These are phyloP conservation scores for Numenius phaeopus DNA, from an alignment of 2,797 vertebrate species.

Conservation along the genomic window DNA sequence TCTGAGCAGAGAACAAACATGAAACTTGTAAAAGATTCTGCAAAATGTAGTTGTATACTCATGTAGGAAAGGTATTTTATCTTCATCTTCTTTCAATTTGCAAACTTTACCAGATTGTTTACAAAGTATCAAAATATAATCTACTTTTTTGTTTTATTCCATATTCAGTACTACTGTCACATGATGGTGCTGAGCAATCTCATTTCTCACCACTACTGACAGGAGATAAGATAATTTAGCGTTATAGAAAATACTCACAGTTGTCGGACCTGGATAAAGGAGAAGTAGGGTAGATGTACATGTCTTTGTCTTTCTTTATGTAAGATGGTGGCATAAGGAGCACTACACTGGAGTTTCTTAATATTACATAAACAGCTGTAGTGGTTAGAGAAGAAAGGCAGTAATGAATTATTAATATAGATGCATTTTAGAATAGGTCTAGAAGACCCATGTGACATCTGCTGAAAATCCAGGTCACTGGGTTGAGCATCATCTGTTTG, in stretches of 20 bases:
- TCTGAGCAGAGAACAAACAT: background rate
- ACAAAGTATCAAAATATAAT: background rate
- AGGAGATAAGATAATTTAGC: background rate
- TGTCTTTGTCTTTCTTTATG: background rate
- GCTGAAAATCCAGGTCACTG: constrained; percentile 9
- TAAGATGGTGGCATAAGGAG: background rate
- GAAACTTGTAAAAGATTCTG: background rate
- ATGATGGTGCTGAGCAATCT: background rate
- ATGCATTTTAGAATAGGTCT: background rate
- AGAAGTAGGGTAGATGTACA: background rate
- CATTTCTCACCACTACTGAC: background rate
- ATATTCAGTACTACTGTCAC: background rate
- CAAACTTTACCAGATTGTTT: background rate
- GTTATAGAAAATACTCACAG: background rate
- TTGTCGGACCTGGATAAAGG: background rate
- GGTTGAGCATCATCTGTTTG: background rate
- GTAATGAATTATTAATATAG: background rate
- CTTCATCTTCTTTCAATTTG: background rate
- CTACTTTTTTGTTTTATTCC: background rate
- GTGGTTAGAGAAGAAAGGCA: background rate
- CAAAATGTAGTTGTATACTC: background rate
- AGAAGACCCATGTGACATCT: background rate
- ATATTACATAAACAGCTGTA: background rate
- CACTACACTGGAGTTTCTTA: background rate
- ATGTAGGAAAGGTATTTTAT: background rate